phyloP scores from a whole-genome alignment of 2,113 vertebrate species.

The Solenodon paradoxus region DNA sequence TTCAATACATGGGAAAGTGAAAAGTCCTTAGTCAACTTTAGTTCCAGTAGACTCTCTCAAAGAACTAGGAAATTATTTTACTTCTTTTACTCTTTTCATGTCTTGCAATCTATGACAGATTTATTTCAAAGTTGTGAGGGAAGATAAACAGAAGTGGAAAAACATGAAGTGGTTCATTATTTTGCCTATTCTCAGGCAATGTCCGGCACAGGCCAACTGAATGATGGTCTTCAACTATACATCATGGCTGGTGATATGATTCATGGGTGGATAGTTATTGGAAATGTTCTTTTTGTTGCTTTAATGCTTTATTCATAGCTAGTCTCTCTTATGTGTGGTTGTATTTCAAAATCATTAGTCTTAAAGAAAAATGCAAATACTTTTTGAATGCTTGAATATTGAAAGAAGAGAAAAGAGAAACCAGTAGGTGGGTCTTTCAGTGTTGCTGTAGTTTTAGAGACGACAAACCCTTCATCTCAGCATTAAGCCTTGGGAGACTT shows the following conservation, averaged over 20 bases:
- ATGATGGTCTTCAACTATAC: neutral
- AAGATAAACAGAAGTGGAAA: neutral
- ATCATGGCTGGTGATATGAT: neutral
- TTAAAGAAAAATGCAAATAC: neutral
- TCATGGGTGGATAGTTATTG: neutral
- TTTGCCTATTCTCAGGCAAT: neutral
- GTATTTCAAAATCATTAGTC: neutral
- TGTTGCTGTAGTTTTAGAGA: neutral
- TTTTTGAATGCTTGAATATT: neutral
- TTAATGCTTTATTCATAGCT: neutral
- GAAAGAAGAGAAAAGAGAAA: neutral
- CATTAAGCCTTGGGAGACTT: neutral
- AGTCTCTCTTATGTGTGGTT: neutral
- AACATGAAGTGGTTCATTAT: neutral
- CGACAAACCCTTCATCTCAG: neutral
- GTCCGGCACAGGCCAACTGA: neutral
- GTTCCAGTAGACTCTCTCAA: neutral
- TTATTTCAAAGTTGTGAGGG: neutral
- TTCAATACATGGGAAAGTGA: conserved; percentile 22
- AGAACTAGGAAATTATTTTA: neutral
- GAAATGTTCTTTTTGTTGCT: neutral
- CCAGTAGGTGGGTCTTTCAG: neutral
- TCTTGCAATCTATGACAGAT: neutral
- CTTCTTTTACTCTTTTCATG: neutral
- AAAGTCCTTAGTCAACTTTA: neutral